Percentiles rank a stretch among this genome's conserved stretches.
Conservation (phyloP, 1,140 invertebrate species). For the Drosophila tristis region DNA sequence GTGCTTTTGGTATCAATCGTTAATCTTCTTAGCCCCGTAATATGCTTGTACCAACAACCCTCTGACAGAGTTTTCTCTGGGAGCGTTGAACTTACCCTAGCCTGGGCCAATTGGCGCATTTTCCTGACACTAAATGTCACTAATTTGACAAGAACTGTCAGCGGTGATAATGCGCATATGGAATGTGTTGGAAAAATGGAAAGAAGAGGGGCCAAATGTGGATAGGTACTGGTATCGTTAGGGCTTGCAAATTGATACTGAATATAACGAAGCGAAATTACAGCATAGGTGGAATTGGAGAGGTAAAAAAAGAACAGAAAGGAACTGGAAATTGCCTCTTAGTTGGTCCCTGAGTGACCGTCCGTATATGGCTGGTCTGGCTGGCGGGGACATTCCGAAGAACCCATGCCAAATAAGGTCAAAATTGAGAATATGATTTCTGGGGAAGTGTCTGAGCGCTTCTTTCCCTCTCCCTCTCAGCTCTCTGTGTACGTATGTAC, state of each 20-base stretch:
- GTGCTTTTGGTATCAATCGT: background rate
- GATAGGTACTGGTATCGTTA: background rate
- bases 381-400: slow-evolving; percentile 34
- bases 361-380: slow-evolving; percentile 47
- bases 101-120: slow-evolving; percentile 44
- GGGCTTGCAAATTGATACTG: slow-evolving; percentile 23
- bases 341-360: slow-evolving; percentile 57
- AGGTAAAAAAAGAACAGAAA: no score
- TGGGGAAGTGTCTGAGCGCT: slow-evolving; percentile 49
- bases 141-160: slow-evolving; percentile 78
- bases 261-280: slow-evolving; percentile 48
- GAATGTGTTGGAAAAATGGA: slow-evolving; percentile 37
- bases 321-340: slow-evolving; percentile 27
- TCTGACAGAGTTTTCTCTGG: slow-evolving; percentile 21
- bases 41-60: slow-evolving; percentile 21
- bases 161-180: slow-evolving; percentile 61
- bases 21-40: slow-evolving; percentile 7
- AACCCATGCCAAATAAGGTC: slow-evolving; percentile 68
- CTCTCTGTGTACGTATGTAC: no score
- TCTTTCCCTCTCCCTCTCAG: background rate
- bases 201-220: slow-evolving; percentile 8
- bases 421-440: slow-evolving; percentile 78
- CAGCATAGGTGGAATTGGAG: background rate
- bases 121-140: slow-evolving; percentile 74
- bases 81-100: slow-evolving; percentile 14